Evolutionary conservation across 2,797 vertebrate genomes (phyloP).

Genomic region (Pipistrellus pipistrellus): DNA sequence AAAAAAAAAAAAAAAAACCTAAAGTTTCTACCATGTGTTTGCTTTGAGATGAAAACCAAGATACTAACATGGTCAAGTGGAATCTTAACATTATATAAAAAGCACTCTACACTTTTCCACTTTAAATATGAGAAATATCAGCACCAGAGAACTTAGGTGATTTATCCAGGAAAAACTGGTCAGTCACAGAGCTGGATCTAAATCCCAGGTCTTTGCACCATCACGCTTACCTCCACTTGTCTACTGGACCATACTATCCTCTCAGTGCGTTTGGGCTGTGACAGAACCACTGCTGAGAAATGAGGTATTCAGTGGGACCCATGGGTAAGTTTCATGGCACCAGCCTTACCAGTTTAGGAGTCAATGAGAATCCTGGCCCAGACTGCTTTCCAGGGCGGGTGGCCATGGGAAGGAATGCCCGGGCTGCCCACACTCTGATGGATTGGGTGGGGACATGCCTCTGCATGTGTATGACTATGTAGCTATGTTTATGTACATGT

Average conservation of each 20-base stretch:
- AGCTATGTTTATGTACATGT: not conserved
- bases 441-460: not conserved
- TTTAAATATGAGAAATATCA: conserved; percentile 22
- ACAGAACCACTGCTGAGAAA: not conserved
- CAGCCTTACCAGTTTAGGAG: not conserved
- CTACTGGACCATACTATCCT: not conserved
- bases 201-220: not conserved
- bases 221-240: not conserved
- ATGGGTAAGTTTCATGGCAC: not conserved
- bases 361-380: not conserved
- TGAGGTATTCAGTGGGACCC: not conserved
- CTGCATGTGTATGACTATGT: not conserved
- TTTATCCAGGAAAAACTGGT: not conserved
- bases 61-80: not conserved
- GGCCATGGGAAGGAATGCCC: not conserved
- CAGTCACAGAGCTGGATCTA: not conserved
- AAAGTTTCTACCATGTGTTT: not conserved
- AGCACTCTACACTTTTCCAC: not conserved
- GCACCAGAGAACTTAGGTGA: not conserved
- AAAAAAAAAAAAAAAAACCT: not conserved
- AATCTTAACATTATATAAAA: conserved; percentile 32
- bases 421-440: not conserved
- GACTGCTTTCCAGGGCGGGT: not conserved
- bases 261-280: not conserved
- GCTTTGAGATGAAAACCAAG: conserved; percentile 8